Conservation (phyloP, 2,888 invertebrate species). For the Eucera pruinosa region DNA sequence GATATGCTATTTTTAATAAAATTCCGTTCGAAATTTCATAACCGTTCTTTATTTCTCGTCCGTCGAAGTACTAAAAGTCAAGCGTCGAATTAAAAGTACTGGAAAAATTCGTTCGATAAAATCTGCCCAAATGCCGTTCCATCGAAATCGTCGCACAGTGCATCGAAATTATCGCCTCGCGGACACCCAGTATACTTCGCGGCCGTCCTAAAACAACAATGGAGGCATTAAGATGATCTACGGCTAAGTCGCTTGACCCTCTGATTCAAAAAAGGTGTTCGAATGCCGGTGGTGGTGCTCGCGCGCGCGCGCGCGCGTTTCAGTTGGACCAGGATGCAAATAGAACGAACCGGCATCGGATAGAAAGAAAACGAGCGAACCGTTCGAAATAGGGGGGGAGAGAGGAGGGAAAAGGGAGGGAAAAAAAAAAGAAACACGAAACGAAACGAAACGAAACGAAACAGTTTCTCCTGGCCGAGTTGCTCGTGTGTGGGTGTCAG, state of each 20-base stretch:
- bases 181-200: slow-evolving; percentile 80
- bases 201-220: slow-evolving; percentile 83
- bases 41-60: too few relatives aligned
- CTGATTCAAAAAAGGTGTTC: slow-evolving; percentile 83
- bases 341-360: slow-evolving; percentile 52
- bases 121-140: too few relatives aligned
- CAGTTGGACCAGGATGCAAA: slow-evolving; percentile 50
- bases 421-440: slow-evolving; percentile 53
- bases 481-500: slow-evolving; percentile 78
- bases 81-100: too few relatives aligned
- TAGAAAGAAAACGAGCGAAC: too few relatives aligned
- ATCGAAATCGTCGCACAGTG: too few relatives aligned
- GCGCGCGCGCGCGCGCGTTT: too few relatives aligned
- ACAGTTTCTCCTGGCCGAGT: too few relatives aligned
- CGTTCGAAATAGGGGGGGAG: too few relatives aligned
- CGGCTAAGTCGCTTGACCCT: slow-evolving; percentile 83
- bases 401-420: slow-evolving; percentile 42
- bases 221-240: slow-evolving; percentile 84
- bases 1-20: too few relatives aligned
- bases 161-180: slow-evolving; percentile 76
- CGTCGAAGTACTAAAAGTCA: too few relatives aligned
- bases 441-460: slow-evolving; percentile 8
- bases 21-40: too few relatives aligned
- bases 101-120: slow-evolving; percentile 70
- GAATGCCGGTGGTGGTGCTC: slow-evolving; percentile 79